A percentile compares a stretch with the other conserved stretches of the same genome.
phyloP scores from a whole-genome alignment of 2,888 invertebrate genomes.

The Netelia melanura region DNA sequence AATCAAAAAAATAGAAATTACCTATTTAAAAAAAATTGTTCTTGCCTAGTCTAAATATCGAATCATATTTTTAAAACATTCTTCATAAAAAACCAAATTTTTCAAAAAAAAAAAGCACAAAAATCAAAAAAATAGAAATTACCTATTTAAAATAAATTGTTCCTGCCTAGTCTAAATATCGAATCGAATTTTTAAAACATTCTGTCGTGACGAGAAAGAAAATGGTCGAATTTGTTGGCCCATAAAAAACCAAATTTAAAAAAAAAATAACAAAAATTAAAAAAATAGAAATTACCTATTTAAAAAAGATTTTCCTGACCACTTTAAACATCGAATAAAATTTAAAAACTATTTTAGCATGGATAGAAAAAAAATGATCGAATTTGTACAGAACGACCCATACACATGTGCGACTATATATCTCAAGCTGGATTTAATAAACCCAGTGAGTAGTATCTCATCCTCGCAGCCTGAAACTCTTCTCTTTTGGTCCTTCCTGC shows the following conservation, averaged over 20 bases:
- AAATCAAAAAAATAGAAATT: not conserved
- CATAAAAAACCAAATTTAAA: too few relatives aligned
- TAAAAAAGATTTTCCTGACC: not conserved
- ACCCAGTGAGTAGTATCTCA: constrained; percentile 44
- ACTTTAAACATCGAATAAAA: too few relatives aligned
- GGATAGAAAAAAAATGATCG: too few relatives aligned
- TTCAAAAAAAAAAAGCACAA: not conserved
- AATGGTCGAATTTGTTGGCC: too few relatives aligned
- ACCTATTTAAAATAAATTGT: not conserved
- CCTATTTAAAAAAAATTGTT: too few relatives aligned
- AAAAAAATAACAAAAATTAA: not conserved
- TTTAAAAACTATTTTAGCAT: too few relatives aligned
- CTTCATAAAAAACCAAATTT: too few relatives aligned
- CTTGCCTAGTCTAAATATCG: too few relatives aligned
- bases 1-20: too few relatives aligned
- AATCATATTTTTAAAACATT: too few relatives aligned
- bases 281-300: not conserved
- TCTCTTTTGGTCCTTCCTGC: constrained; percentile 1
- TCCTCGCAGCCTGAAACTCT: constrained; percentile 37
- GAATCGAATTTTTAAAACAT: not conserved
- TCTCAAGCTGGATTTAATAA: constrained; percentile 56
- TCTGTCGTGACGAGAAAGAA: too few relatives aligned
- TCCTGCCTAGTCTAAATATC: not conserved
- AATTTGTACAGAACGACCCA: not conserved
- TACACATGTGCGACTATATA: not conserved